These are phyloP conservation scores for Malthinus seriepunctatus DNA, from an alignment of 2,888 invertebrate genomes.

Conservation along the genomic window DNA sequence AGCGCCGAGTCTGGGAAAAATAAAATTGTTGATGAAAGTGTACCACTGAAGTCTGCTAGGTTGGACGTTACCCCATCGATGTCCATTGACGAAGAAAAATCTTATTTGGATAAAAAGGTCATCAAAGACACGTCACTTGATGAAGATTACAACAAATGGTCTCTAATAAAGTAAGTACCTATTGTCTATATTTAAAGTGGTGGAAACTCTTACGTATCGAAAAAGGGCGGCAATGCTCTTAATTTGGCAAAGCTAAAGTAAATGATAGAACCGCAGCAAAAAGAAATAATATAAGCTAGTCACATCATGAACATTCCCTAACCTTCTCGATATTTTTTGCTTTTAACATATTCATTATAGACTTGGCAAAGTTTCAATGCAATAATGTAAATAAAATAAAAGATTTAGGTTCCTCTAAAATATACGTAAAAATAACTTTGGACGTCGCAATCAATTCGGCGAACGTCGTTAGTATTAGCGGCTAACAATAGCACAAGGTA, in stretches of 20 bases:
- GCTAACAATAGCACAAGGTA: conserved; percentile 44
- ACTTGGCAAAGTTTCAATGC: conserved; percentile 19
- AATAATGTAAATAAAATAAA: conserved; percentile 16
- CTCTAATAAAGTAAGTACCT: conserved; percentile 51
- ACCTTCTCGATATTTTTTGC: neutral
- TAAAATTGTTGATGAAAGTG: conserved; percentile 23
- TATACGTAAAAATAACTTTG: conserved; percentile 32
- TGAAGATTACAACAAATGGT: conserved; percentile 52
- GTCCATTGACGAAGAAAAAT: conserved; percentile 46
- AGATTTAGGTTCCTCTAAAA: conserved; percentile 10
- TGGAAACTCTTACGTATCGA: neutral
- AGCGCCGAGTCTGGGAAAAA: conserved; percentile 16
- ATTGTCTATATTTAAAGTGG: neutral
- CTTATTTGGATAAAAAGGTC: conserved; percentile 45
- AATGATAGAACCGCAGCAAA: too few relatives aligned
- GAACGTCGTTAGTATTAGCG: conserved; percentile 38
- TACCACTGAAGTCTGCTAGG: conserved; percentile 20
- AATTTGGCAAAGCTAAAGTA: neutral
- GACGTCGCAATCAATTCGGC: conserved; percentile 35
- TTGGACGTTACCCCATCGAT: conserved; percentile 41
- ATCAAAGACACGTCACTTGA: conserved; percentile 46
- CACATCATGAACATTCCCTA: too few relatives aligned
- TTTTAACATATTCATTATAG: conserved; percentile 6
- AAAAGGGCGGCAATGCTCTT: neutral
- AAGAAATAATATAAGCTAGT: too few relatives aligned